Evolutionary conservation across 1,140 invertebrate species (phyloP).

Genomic region (Cyclina sinensis): DNA sequence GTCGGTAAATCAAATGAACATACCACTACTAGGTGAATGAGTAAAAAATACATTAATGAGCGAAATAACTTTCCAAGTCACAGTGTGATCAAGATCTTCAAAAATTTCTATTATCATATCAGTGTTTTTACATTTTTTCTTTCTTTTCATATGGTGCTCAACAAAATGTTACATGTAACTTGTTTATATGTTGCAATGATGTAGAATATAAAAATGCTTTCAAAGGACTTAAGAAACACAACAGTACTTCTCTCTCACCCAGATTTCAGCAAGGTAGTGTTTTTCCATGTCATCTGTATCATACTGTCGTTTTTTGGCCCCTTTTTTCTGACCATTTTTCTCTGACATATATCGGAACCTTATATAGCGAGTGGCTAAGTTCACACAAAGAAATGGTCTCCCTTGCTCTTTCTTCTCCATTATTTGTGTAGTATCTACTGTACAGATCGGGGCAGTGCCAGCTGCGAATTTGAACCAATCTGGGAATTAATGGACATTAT

Average conservation of each 20-base stretch:
- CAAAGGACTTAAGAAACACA: too few species aligned
- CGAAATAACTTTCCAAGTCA: too few species aligned
- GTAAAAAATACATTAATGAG: too few species aligned
- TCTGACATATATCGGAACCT: conserved; percentile 25
- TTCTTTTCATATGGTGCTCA: too few species aligned
- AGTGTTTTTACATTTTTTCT: too few species aligned
- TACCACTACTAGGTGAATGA: too few species aligned
- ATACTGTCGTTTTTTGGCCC: background rate
- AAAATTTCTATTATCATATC: too few species aligned
- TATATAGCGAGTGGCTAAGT: background rate
- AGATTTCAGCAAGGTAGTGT: background rate
- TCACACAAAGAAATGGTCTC: background rate
- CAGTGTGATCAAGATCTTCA: too few species aligned
- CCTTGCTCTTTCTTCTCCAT: background rate
- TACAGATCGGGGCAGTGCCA: background rate
- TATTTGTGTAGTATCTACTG: background rate
- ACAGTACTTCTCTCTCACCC: background rate
- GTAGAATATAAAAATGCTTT: too few species aligned
- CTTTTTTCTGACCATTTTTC: background rate
- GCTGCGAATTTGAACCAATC: conserved; percentile 10
- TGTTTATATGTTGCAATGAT: too few species aligned
- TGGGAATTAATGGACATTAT: conserved; percentile 11
- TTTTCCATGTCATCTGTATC: background rate
- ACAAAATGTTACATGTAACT: too few species aligned
- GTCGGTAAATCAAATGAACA: too few species aligned